phyloP scores from a whole-genome alignment of 2,113 vertebrate genomes.

The Numenius arquata region DNA sequence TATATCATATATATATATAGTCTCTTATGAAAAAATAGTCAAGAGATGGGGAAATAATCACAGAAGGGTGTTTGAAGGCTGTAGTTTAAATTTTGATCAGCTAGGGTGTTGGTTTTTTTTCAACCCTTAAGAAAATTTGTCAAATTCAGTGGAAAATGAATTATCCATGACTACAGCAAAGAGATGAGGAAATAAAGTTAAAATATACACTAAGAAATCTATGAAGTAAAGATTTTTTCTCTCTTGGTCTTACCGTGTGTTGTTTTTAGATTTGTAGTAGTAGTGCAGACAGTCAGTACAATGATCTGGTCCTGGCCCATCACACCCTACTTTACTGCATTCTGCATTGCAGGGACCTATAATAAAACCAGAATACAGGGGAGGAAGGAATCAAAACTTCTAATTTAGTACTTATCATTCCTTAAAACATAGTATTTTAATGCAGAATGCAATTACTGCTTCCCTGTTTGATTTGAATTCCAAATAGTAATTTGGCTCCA shows the following conservation, averaged over 20 bases:
- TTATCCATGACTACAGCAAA: neutral
- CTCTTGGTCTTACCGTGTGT: slow-evolving; percentile 83
- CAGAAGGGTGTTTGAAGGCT: neutral
- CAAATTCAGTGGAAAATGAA: neutral
- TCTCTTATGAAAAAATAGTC: neutral
- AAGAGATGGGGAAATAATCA: neutral
- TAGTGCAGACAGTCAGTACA: slow-evolving; percentile 96
- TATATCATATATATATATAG: neutral
- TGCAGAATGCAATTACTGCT: neutral
- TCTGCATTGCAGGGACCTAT: slow-evolving; percentile 92
- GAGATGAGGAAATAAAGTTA: neutral
- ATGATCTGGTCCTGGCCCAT: slow-evolving; percentile 94
- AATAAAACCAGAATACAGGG: slow-evolving; percentile 1
- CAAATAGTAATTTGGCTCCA: neutral
- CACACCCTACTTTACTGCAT: slow-evolving; percentile 93
- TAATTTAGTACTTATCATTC: neutral
- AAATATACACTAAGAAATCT: neutral
- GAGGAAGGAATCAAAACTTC: neutral
- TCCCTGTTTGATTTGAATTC: neutral
- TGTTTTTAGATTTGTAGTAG: slow-evolving; percentile 98
- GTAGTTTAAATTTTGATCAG: neutral
- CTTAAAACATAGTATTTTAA: neutral
- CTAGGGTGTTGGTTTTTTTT: neutral
- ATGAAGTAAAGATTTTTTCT: neutral
- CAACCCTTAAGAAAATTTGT: neutral